phyloP scores from a whole-genome alignment of 2,888 invertebrate genomes.

The Creontiades dilutus region DNA sequence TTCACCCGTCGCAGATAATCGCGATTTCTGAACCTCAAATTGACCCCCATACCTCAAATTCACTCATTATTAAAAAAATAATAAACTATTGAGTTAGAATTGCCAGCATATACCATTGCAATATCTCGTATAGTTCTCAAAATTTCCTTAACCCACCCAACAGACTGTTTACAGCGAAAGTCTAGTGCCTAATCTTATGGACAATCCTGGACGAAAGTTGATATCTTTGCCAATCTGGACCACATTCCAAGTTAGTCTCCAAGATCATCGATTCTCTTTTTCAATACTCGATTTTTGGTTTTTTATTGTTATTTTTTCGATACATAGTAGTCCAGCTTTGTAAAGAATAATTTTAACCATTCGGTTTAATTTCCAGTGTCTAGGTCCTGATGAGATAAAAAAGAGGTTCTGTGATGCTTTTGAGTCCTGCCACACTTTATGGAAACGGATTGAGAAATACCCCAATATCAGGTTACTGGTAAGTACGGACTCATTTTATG shows the following conservation, averaged over 20 bases:
- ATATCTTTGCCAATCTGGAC: slow-evolving; percentile 92
- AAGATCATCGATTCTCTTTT: no score
- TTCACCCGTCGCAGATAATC: no score
- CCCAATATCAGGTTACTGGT: slow-evolving; percentile 87
- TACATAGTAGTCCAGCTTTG: no score
- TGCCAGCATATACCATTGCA: no score
- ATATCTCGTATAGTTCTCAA: no score
- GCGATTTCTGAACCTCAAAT: no score
- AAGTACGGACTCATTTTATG: slow-evolving; percentile 77
- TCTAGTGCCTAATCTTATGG: slow-evolving; percentile 73
- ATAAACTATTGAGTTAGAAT: no score
- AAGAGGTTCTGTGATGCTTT: slow-evolving; percentile 87
- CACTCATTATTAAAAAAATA: no score
- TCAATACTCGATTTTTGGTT: no score
- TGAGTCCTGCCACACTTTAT: slow-evolving; percentile 84
- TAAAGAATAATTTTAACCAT: no score
- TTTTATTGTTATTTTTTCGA: no score
- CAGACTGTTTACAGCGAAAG: slow-evolving; percentile 76
- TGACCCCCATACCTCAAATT: no score
- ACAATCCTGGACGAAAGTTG: slow-evolving; percentile 78
- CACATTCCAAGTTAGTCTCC: slow-evolving; percentile 81
- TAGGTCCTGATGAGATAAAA: slow-evolving; percentile 84
- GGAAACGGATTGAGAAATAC: slow-evolving; percentile 82
- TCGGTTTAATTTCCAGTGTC: slow-evolving; percentile 77
- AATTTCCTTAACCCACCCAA: slow-evolving; percentile 35